phyloP scores from a whole-genome alignment of 2,888 invertebrate species.

The Cylloceria caligata region DNA sequence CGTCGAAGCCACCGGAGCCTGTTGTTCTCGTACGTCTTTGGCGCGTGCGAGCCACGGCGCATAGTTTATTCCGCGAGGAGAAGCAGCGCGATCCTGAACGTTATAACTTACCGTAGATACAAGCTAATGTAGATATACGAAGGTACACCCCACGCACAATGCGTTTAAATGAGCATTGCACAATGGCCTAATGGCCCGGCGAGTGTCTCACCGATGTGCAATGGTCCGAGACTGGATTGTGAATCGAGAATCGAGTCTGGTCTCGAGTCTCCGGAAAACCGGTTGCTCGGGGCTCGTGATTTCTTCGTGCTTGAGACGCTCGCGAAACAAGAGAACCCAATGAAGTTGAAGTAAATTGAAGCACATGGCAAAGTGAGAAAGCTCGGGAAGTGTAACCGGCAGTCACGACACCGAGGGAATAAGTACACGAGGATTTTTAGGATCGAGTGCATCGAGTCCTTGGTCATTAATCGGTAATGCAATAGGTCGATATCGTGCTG shows the following conservation, averaged over 20 bases:
- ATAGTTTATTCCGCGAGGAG: constrained; percentile 59
- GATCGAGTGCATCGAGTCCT: constrained; percentile 25
- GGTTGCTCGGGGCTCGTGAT: constrained; percentile 18
- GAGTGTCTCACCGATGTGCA: constrained; percentile 49
- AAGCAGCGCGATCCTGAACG: neutral
- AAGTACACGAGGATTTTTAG: neutral
- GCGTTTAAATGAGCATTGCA: constrained; percentile 58
- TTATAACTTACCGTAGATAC: neutral
- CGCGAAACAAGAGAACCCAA: constrained; percentile 1
- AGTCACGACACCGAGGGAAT: constrained; percentile 4
- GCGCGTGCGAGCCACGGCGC: constrained; percentile 8
- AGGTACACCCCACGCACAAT: constrained; percentile 64
- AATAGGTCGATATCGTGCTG: constrained; percentile 3
- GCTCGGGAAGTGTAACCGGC: neutral
- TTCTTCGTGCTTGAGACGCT: neutral
- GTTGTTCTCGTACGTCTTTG: constrained; percentile 35
- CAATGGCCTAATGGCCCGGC: constrained; percentile 58
- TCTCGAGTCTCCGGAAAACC: constrained; percentile 9
- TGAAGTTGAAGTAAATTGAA: neutral
- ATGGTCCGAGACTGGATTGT: constrained; percentile 69
- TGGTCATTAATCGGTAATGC: constrained; percentile 67
- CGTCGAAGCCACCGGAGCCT: constrained; percentile 17
- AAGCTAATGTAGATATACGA: constrained; percentile 5
- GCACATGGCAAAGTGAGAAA: constrained; percentile 15
- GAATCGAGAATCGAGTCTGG: constrained; percentile 66